Evolutionary conservation across 1,140 invertebrate species (phyloP), one percentile per base, ranked within the genome.

Genomic region (Macrostomum lignano): DNA sequence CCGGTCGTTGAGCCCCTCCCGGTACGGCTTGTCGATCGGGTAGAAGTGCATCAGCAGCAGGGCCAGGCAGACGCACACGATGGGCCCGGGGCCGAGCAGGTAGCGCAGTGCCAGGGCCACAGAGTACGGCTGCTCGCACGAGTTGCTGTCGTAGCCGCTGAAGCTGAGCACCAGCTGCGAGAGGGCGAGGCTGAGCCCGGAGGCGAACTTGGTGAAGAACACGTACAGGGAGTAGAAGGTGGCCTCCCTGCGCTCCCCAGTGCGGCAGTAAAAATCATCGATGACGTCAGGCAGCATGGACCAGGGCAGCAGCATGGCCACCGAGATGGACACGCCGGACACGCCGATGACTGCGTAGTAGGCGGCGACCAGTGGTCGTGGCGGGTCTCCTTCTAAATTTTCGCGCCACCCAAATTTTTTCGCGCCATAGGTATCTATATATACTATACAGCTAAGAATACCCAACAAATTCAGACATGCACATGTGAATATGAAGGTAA

Each of bases 171-270:
- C 51, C 6, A 49, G 3, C 30, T 47, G 44, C 17, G 51, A 52
- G 7, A 48, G 21, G 14, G 42, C 49, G 11, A 54, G 31, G 4
- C 43, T 46, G 7, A 54, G 21, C 2, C 51, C 51, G n/a, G 40
- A 33, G 7, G 51, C 39, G 17, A 52, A 36, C 37, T 54, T 54
- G 36, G 44, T 51, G 36, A 50, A 51, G 37, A 54, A 54, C 2
- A 54, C 51, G 34, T 51, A 54, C 31, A 51, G 51, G 4, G 51
- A 51, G 33, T 54, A 54, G 36, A 54, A 54, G 9, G 51, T 44
- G 23, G 49, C 42, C 22, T 54, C 51, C 36, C 49, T 48, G 23
- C 51, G 34, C 20, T 40, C 40, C 15, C 44, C 45, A 17, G 38
- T 46, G 28, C 47, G 41, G 34, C 52, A 23, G 43, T 47, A 45